Percentiles rank a stretch among this genome's conserved stretches.
phyloP scores from a whole-genome alignment of 2,797 vertebrate genomes.

The Diceros bicornis region DNA sequence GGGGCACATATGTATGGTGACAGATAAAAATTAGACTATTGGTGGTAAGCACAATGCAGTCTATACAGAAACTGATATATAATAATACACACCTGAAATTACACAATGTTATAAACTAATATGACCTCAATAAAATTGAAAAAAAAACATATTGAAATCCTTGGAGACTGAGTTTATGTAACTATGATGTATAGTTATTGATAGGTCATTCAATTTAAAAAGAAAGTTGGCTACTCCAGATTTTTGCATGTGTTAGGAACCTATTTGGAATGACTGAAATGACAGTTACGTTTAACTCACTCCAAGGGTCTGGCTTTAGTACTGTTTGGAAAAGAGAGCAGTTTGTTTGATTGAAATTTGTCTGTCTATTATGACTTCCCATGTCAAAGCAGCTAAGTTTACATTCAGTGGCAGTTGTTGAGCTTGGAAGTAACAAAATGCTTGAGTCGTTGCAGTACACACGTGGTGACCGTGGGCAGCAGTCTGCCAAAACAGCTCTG shows the following conservation, averaged over 20 bases:
- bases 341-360: constrained; percentile 65
- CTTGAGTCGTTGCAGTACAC: not conserved
- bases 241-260: constrained; percentile 27
- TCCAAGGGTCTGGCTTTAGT: not conserved
- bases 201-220: not conserved
- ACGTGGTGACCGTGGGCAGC: not conserved
- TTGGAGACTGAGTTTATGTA: not conserved
- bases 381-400: constrained; percentile 45
- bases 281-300: constrained; percentile 33
- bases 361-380: constrained; percentile 53
- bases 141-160: not conserved
- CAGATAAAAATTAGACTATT: too few species aligned
- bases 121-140: too few species aligned
- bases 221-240: not conserved
- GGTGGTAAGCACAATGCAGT: too few species aligned
- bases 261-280: not conserved
- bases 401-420: constrained; percentile 23
- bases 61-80: too few species aligned
- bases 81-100: too few species aligned
- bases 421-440: constrained; percentile 16
- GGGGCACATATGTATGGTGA: too few species aligned
- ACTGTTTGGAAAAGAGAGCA: constrained; percentile 1
- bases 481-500: not conserved
- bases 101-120: too few species aligned
- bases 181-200: not conserved